Evolutionary conservation across 1,140 invertebrate genomes (phyloP), one percentile per base, ranked within the genome.

Genomic region (Drosophila carrolli): DNA sequence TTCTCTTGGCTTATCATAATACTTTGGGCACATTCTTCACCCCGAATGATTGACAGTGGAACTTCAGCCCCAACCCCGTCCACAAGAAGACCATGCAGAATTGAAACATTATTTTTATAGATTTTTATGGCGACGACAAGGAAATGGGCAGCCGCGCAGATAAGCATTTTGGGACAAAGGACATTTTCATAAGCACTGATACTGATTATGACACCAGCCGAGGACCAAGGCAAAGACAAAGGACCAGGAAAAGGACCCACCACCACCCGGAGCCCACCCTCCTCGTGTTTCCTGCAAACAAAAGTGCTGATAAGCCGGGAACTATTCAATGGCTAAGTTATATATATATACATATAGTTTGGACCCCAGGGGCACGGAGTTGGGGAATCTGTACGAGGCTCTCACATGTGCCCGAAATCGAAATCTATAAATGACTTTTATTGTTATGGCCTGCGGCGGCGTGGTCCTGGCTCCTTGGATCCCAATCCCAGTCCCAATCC

Each of bases 101-200:
- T 86, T 83, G 75, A 83, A 83, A 83, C 84, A 89, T 83, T 89
- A 86, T 73, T 83, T 88, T 88, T 77, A 83, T 86, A 47, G 79
- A 76, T 83, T 58, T 68, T 54, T 53, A 79, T 76, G 81, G 46
- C 53, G 68, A 75, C 56, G 46, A 57, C 68, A 44, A 16, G 40
- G 14, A 32, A 50, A 62, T 40, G 51, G 65, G 6, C 13, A 5
- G 23, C 44, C 14, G 5, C 27, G 43, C 66, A 61, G 88, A 91
- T 91, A 84, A 84, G 83, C 63, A 60, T 67, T 46, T 41, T 46
- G 61, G 47, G 60, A 75, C 68, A 85, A 90, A 83, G n/a, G 71
- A 83, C 90, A 90, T 91, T 89, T 91, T 91, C 89, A 90, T 91
- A 91, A 91, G 90, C 85, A 86, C 65, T 91, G 75, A 91, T 90